These are phyloP conservation scores for Smutsia temminckii DNA, from an alignment of 2,797 vertebrate species.

Conservation along the genomic window DNA sequence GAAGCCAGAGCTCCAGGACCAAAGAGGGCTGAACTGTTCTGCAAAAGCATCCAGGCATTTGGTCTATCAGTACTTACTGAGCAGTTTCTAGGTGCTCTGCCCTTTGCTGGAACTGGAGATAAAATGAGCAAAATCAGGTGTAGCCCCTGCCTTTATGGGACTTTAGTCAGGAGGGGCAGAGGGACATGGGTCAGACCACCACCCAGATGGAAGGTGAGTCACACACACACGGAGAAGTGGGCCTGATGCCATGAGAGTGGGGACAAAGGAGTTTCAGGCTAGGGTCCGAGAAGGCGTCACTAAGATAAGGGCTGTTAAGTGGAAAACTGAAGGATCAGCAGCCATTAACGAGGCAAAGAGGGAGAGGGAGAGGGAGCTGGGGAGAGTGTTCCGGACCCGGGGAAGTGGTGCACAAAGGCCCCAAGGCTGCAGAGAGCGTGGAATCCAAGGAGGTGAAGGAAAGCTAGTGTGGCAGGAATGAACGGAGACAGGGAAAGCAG, in stretches of 20 bases:
- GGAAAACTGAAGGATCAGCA: neutral
- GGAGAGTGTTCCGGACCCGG: neutral
- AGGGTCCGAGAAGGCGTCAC: neutral
- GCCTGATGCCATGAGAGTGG: fast-evolving
- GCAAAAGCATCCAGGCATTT: neutral
- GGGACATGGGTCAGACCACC: neutral
- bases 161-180: neutral
- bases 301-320: neutral
- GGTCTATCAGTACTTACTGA: too few species aligned
- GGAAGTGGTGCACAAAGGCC: neutral
- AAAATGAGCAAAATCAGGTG: neutral
- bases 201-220: neutral
- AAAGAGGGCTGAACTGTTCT: neutral
- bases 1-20: neutral
- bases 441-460: neutral
- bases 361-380: neutral
- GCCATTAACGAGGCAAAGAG: neutral
- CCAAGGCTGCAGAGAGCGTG: neutral
- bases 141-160: neutral
- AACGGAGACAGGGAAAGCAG: neutral
- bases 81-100: neutral
- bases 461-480: neutral
- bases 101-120: neutral
- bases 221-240: fast-evolving
- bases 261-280: neutral